These are phyloP conservation scores for Escarpia spicata DNA, from an alignment of 2,888 invertebrate genomes.

Conservation along the genomic window DNA sequence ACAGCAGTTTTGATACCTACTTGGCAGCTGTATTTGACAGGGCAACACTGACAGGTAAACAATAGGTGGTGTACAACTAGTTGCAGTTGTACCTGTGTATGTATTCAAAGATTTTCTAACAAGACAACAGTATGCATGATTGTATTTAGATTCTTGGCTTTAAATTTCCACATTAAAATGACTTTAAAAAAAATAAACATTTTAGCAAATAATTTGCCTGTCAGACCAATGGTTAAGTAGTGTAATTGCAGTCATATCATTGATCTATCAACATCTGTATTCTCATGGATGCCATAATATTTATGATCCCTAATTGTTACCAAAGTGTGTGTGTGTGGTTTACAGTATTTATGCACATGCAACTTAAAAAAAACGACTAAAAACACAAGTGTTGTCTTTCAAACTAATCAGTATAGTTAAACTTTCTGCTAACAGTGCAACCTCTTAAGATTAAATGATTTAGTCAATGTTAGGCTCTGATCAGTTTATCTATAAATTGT, in stretches of 20 bases:
- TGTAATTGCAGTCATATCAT: background rate
- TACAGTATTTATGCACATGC: background rate
- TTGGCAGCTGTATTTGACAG: conserved; percentile 24
- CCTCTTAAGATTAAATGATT: background rate
- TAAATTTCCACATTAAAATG: no score
- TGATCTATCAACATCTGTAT: background rate
- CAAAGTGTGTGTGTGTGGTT: background rate
- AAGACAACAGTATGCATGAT: no score
- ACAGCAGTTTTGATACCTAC: conserved; percentile 26
- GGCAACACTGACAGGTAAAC: conserved; percentile 14
- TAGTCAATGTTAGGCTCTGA: background rate
- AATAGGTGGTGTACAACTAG: no score
- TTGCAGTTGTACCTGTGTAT: no score
- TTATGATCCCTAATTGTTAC: background rate
- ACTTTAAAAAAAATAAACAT: no score
- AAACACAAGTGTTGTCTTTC: background rate
- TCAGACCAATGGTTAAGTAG: background rate
- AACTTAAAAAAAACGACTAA: background rate
- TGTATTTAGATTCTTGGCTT: no score
- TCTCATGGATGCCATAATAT: background rate
- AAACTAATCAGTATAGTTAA: background rate
- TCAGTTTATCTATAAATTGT: background rate
- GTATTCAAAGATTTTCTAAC: no score
- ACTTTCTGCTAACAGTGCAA: background rate
- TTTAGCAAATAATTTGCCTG: background rate